These are phyloP conservation scores for Troides aeacus DNA, from an alignment of 2,888 invertebrate genomes.

Conservation along the genomic window DNA sequence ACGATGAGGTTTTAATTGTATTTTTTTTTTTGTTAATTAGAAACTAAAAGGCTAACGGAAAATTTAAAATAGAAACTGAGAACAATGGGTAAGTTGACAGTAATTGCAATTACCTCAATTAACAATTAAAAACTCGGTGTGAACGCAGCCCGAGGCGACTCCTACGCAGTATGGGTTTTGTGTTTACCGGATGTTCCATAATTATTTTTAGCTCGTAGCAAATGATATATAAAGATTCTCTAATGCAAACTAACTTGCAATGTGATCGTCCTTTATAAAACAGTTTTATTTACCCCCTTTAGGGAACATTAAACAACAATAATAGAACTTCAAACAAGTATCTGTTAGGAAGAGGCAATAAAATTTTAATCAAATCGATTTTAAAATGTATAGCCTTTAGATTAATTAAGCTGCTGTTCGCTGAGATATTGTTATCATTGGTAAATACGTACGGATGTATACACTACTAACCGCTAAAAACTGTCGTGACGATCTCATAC, in stretches of 20 bases:
- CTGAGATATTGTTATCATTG: background rate
- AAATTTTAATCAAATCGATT: background rate
- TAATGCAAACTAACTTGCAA: background rate
- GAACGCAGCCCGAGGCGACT: slow-evolving; percentile 18
- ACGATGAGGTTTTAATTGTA: background rate
- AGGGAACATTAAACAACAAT: no score
- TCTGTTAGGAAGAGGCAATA: no score
- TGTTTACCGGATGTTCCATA: slow-evolving; percentile 24
- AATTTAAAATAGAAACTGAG: slow-evolving; percentile 17
- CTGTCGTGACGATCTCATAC: slow-evolving; percentile 37
- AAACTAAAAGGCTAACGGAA: slow-evolving; percentile 8
- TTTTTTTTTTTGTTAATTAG: slow-evolving; percentile 7
- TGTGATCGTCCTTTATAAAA: background rate
- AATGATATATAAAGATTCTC: slow-evolving; percentile 9
- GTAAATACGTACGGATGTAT: slow-evolving; percentile 1
- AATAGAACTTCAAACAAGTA: no score
- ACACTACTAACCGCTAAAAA: slow-evolving; percentile 14
- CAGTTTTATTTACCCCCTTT: background rate
- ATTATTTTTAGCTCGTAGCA: slow-evolving; percentile 17
- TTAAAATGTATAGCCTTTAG: background rate
- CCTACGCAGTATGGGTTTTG: slow-evolving; percentile 17
- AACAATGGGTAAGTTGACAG: slow-evolving; percentile 23
- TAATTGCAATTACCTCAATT: slow-evolving; percentile 23
- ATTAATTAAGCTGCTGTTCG: slow-evolving; percentile 20
- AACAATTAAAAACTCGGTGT: slow-evolving; percentile 26